Base-by-base conservation (phyloP, 2,113 vertebrate species). In the Caracal caracal region DNA sequence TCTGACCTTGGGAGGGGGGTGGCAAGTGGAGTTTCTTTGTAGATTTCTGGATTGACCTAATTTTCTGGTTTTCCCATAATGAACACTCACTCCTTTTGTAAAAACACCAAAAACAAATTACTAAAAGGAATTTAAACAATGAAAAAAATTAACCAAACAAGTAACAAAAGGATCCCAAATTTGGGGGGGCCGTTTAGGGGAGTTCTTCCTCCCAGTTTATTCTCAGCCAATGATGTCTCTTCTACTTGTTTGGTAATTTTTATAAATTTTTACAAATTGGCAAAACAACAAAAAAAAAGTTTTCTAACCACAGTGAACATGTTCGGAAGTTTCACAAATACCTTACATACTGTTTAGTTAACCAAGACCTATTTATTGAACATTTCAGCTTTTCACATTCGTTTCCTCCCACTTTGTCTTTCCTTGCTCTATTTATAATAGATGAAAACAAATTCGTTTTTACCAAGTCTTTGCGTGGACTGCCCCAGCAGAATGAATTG, bases 101-200 rank as follows among this genome's bases (percentile, higher is more conserved):
- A 83, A 84, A 66, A 63, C 86, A 37, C 86, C 17, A 40, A 43
- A 43, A 43, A 66, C 40, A 66, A 47, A 37, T 68, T 43, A 95
- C 65, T 65, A 53, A 71, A 70, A 76, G 30, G 75, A 83, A 89
- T 92, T 79, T 95, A 93, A 94, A 66, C 40, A 40, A 86, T 17
- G 73, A 4, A 53, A 84, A 75, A 70, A 95, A 86, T 51, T 56
- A 85, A 71, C 7, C 66, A 68, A 51, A 53, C 59, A 84, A 95
- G 35, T 33, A 87, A 91, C 61, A 28, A 82, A 91, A 93, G 20
- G 12, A 59, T 66, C 70, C 43, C 16, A 63, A 76, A 59, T 88
- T 88, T 35, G 11, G 53, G 43, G 49, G 12, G 20, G 37, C 13
- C 61, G 59, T 95, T 87, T 56, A 1, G 5, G 3, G 2, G 19